Evolutionary conservation across 2,888 invertebrate genomes (phyloP), one percentile per base, ranked within the genome.

Genomic region (Metallyticus violacea): DNA sequence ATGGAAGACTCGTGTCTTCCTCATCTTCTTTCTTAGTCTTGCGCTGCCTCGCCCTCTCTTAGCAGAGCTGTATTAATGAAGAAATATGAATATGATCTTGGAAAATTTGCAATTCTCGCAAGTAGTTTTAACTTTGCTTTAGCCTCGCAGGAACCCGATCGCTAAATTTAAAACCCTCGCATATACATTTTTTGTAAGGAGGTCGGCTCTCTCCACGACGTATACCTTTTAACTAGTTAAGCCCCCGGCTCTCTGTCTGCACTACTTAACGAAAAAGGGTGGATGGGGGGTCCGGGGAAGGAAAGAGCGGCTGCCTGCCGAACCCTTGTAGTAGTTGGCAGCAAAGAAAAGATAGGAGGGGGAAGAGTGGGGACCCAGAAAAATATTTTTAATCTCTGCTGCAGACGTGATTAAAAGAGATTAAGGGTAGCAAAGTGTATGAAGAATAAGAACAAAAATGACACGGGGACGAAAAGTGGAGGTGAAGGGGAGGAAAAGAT

Each of bases 371-470:
- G 40, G 40, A 62, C 15, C 15, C 15, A 62, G 40, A 62, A 62
- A 89, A 88, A 88, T 90, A 90, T 91, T 85, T 86, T 91, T 91
- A 91, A 91, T 91, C 91, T 85, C 91, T 89, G 89, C 90, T 90
- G 90, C 89, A 91, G 91, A 91, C 90, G 90, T 91, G 91, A 91
- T 91, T 91, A 91, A 91, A 87, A 87, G 87, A 81, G 87, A 86
- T 87, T 86, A 87, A 85, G 79, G 85, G 79, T 81, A 76, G 86
- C 84, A 79, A 86, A 84, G 86, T 87, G 86, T 81, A 77, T 77
- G 83, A 83, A 83, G 83, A 83, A 28, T 83, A 83, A 77, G 83
- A 77, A 83, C 82, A 83, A 77, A 77, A 83, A 83, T 83, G 76
- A 81, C 26, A 77, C 7, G 86, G 29, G 80, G 80, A 85, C 6